These are phyloP conservation scores for Mellilla xanthometata DNA, from an alignment of 2,888 invertebrate genomes.

Conservation along the genomic window DNA sequence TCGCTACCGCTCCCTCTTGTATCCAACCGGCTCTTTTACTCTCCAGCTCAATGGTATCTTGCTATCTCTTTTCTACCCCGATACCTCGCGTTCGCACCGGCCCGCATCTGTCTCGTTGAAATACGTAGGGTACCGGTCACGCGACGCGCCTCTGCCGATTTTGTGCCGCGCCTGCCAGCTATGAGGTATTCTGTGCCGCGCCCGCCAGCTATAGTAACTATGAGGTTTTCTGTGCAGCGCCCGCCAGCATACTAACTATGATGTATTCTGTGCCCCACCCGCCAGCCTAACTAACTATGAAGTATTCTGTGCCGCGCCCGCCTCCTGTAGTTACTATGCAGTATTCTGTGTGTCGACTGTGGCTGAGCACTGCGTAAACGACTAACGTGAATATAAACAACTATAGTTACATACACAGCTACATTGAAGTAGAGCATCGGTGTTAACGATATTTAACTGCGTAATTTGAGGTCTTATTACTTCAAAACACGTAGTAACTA, in stretches of 20 bases:
- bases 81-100: constrained; percentile 2
- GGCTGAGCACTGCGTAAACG: not conserved
- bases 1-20: not conserved
- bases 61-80: not conserved
- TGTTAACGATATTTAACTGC: too few species aligned
- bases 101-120: not conserved
- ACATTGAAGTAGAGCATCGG: too few species aligned
- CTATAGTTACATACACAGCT: not conserved
- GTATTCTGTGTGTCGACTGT: not conserved
- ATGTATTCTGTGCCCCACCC: too few species aligned
- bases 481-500: too few species aligned
- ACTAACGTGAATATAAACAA: not conserved
- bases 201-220: not conserved
- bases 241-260: constrained; percentile 1
- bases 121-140: constrained; percentile 1
- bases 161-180: not conserved
- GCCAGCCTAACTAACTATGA: not conserved
- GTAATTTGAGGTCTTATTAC: too few species aligned
- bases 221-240: not conserved
- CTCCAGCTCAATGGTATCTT: not conserved
- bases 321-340: not conserved
- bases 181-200: not conserved
- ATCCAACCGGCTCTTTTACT: not conserved
- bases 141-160: not conserved
- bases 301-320: not conserved